Conservation (phyloP, 2,113 vertebrate genomes). For the Nothocercus julius region DNA sequence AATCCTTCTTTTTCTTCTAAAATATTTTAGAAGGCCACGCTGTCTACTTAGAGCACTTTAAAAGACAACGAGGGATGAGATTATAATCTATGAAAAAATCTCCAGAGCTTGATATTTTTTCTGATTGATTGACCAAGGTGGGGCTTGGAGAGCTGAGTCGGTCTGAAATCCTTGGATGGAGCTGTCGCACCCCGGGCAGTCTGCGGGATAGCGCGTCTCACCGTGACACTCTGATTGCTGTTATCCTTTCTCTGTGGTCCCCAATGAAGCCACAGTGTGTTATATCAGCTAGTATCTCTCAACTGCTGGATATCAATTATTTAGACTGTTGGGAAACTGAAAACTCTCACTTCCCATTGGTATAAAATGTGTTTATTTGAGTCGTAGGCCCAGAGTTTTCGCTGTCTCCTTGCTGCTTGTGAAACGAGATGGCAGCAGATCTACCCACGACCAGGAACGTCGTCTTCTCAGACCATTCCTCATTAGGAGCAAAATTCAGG, state of each 20-base stretch:
- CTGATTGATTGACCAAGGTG: background rate
- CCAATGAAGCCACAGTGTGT: background rate
- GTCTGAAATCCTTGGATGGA: background rate
- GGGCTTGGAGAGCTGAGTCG: background rate
- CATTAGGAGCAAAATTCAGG: background rate
- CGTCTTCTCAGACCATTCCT: background rate
- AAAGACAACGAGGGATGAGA: background rate
- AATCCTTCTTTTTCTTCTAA: background rate
- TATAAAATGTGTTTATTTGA: conserved; percentile 3
- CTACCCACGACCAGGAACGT: background rate
- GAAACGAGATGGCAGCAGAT: background rate
- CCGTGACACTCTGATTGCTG: background rate
- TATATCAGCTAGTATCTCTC: background rate
- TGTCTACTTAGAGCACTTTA: background rate
- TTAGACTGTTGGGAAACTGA: background rate
- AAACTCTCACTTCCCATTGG: background rate
- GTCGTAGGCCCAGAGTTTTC: background rate
- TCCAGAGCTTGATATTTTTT: background rate
- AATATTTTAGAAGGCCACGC: background rate
- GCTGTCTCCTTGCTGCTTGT: background rate
- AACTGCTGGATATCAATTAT: conserved; percentile 30
- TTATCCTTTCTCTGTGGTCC: background rate
- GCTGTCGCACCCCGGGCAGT: background rate
- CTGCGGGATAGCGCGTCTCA: background rate
- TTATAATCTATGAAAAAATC: background rate